A percentile compares a stretch with the other conserved stretches of the same genome.
Conservation (phyloP, 1,140 invertebrate species). For the Prorops nasuta region DNA sequence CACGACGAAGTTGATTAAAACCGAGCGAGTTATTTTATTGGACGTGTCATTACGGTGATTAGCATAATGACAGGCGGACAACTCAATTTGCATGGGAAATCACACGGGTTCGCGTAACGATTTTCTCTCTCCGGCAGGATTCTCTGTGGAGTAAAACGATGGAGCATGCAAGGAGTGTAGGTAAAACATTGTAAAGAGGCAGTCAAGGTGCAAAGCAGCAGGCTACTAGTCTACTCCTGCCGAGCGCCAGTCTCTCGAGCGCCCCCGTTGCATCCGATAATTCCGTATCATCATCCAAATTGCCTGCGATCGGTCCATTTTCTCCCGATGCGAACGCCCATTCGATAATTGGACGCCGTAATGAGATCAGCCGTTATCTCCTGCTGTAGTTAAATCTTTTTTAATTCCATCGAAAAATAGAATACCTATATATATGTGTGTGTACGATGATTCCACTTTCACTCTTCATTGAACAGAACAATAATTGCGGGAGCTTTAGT, state of each 20-base stretch:
- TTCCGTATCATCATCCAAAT: slow-evolving; percentile 48
- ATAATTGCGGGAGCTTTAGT: too few species aligned
- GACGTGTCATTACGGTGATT: slow-evolving; percentile 44
- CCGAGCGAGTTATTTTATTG: too few species aligned
- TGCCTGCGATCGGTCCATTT: slow-evolving; percentile 35
- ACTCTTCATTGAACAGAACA: too few species aligned
- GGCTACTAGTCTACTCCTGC: not conserved
- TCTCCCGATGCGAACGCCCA: slow-evolving; percentile 42
- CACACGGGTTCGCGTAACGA: slow-evolving; percentile 30
- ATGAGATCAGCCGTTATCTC: too few species aligned
- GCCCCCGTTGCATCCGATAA: slow-evolving; percentile 33
- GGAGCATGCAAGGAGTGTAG: too few species aligned
- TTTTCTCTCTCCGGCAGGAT: slow-evolving; percentile 18
- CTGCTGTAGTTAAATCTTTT: too few species aligned
- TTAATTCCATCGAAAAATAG: too few species aligned
- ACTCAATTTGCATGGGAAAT: slow-evolving; percentile 49
- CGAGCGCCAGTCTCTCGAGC: slow-evolving; percentile 8
- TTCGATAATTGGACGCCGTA: slow-evolving; percentile 48
- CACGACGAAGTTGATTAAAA: too few species aligned
- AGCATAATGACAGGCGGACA: slow-evolving; percentile 47
- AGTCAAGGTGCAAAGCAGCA: slow-evolving; percentile 5
- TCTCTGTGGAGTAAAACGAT: too few species aligned
- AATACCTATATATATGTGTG: not conserved
- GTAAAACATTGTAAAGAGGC: slow-evolving; percentile 15
- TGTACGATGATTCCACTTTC: too few species aligned